Conservation (phyloP, 2,888 invertebrate species). For the Cyaniris semiargus region DNA sequence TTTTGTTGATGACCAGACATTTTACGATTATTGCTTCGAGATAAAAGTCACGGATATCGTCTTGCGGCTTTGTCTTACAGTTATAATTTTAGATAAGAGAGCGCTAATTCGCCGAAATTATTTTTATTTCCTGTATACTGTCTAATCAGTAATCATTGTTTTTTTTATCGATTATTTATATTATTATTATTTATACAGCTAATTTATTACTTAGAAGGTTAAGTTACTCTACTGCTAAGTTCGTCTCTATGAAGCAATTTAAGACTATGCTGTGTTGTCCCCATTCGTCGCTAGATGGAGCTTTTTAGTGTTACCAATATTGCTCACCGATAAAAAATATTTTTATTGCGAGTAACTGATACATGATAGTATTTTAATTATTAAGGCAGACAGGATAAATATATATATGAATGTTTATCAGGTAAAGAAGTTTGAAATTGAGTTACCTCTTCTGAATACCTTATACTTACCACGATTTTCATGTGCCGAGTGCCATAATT, state of each 20-base stretch:
- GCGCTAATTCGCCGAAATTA: not conserved
- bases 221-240: not conserved
- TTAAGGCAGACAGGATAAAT: not conserved
- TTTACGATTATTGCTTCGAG: conserved; percentile 57
- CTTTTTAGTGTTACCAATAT: not conserved
- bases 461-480: too few species aligned
- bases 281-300: conserved; percentile 21
- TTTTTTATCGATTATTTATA: not conserved
- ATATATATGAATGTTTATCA: too few species aligned
- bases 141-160: not conserved
- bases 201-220: not conserved
- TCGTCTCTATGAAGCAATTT: not conserved
- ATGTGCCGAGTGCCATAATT: too few species aligned
- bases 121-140: not conserved
- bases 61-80: conserved; percentile 51
- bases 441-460: not conserved
- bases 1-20: conserved; percentile 56
- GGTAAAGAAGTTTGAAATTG: not conserved
- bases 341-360: not conserved
- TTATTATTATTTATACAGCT: too few species aligned
- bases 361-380: not conserved
- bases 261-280: not conserved
- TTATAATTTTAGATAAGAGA: conserved; percentile 44
- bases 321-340: not conserved
- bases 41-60: conserved; percentile 64